Base-by-base conservation (phyloP, 2,888 invertebrate genomes). In the Mythimna impura region DNA sequence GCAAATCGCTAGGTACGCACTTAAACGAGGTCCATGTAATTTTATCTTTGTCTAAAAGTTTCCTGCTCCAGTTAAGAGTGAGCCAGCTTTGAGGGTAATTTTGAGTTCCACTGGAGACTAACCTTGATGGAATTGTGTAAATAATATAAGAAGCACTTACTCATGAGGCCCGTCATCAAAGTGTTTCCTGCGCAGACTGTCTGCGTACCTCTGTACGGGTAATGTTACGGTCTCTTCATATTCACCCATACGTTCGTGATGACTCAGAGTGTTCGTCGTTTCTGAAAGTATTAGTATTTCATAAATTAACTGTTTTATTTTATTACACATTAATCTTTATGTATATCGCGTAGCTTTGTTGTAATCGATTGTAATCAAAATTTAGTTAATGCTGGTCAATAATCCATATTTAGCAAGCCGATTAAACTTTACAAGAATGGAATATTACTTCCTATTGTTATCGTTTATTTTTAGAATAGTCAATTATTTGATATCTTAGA, bases 241-340 rank as follows among this genome's bases (percentile, higher is more conserved):
- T 89, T 97, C 97, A 22, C 96, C 96, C 87, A 97, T 97, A 75
- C 97, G 93, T 88, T 97, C 97, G 61, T 96, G 97, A 6, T 91
- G 93, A 82, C 91, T 94, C 30, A 94, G 82, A 2, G 95, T 94
- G 79, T 91, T 92, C 8, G 84, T 87, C 22, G 91, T 91, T 71
- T 90, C 93, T 93, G 83, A 25, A 89, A 25, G 47, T 58, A 64
- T 68, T n/a, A 12, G 1, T n/a, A 47, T 52, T 55, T 50, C 30
- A 36, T 66, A 62, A 65, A 30, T 54, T 71, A 25, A 52, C 20
- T 20, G 4, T 20, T n/a, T 69, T 30, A 2, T 63, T 62, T 52
- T 77, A 64, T 47, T 20, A 12, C n/a, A 77, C 9, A n/a, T 25
- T 71, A 71, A 76, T 52, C 40, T 43, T 63, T 62, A 50, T 34